These are phyloP conservation scores for Diachasma alloeum DNA, from an alignment of 1,140 invertebrate genomes.

Conservation along the genomic window DNA sequence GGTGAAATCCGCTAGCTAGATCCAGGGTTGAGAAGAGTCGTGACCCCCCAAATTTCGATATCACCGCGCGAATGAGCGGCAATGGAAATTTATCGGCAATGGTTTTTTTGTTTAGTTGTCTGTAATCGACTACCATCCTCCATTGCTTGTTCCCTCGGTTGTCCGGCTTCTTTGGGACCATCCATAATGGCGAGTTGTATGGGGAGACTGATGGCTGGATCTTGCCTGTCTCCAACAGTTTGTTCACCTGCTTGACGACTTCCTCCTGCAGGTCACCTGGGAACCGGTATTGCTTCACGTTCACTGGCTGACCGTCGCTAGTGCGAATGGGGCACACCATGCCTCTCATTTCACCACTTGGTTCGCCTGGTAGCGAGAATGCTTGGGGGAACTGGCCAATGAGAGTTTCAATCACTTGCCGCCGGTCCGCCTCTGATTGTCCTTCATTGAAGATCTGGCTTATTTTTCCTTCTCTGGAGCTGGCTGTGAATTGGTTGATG, in stretches of 20 bases:
- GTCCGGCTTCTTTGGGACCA: too few relatives aligned
- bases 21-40: neutral
- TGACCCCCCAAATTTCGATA: neutral
- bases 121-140: neutral
- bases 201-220: neutral
- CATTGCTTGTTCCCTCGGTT: neutral
- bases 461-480: too few relatives aligned
- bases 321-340: too few relatives aligned
- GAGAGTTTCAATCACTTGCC: too few relatives aligned
- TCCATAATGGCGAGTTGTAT: neutral
- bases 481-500: too few relatives aligned
- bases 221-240: neutral
- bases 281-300: neutral
- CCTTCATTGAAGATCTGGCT: too few relatives aligned
- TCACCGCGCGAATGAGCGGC: neutral
- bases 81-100: neutral
- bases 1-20: neutral
- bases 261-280: neutral
- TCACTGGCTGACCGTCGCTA: too few relatives aligned
- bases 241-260: neutral
- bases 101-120: neutral
- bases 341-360: too few relatives aligned
- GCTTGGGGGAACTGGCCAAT: too few relatives aligned
- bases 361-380: too few relatives aligned
- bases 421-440: too few relatives aligned